Evolutionary conservation across 2,888 invertebrate genomes (phyloP).

Genomic region (Cheilosia soror): DNA sequence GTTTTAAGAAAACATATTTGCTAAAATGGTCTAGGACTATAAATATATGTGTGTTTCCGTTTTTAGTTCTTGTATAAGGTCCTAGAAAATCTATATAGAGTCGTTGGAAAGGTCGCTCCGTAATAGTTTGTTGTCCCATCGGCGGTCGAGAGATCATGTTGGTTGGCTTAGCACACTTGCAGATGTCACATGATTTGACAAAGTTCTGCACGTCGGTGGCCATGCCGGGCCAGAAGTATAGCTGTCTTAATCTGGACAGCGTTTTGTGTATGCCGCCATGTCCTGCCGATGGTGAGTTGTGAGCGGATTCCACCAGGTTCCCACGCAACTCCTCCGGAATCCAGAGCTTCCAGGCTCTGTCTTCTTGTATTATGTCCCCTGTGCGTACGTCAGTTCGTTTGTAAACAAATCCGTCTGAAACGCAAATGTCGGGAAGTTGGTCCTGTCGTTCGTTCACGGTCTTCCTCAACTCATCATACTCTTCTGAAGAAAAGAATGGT

Average conservation of each 20-base stretch:
- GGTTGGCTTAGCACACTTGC: too few species aligned
- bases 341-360: not conserved
- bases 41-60: conserved; percentile 40
- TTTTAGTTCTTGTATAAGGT: conserved; percentile 47
- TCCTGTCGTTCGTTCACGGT: not conserved
- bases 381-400: not conserved
- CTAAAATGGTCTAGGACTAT: conserved; percentile 46
- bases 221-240: too few species aligned
- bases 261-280: not conserved
- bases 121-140: conserved; percentile 20
- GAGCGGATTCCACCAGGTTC: not conserved
- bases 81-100: conserved; percentile 56
- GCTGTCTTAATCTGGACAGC: too few species aligned
- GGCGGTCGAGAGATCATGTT: conserved; percentile 22
- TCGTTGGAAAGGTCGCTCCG: conserved; percentile 41
- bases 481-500: conserved; percentile 3
- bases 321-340: not conserved
- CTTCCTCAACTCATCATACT: conserved; percentile 1
- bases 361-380: not conserved
- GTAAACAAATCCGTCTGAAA: not conserved
- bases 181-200: too few species aligned
- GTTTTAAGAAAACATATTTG: not conserved
- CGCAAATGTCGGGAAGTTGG: not conserved
- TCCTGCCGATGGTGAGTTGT: not conserved
- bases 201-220: too few species aligned